Conservation (phyloP, 2,113 vertebrate genomes). For the Bufo gargarizans region DNA sequence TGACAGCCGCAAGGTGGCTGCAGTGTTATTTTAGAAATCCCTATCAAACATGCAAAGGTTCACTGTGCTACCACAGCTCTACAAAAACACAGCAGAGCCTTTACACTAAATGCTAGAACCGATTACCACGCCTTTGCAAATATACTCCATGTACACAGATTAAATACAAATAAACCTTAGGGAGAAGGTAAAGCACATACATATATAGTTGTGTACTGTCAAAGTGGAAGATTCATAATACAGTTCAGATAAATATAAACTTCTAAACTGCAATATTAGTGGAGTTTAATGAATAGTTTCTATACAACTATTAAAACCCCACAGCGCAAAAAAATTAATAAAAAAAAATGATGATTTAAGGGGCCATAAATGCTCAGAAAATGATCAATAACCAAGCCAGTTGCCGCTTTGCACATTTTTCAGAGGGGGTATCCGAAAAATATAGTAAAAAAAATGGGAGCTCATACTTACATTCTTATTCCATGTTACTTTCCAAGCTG, state of each 20-base stretch:
- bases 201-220: too few relatives aligned
- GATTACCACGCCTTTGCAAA: conserved; percentile 59
- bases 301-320: not conserved
- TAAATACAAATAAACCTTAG: not conserved
- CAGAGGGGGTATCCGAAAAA: conserved; percentile 97
- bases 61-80: conserved; percentile 80
- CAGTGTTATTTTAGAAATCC: conserved; percentile 83
- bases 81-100: conserved; percentile 71
- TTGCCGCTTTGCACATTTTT: conserved; percentile 99
- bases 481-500: conserved; percentile 99
- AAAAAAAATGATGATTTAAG: too few relatives aligned
- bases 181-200: not conserved
- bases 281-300: not conserved
- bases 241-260: not conserved
- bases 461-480: conserved; percentile 99
- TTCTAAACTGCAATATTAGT: not conserved
- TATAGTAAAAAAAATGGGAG: conserved; percentile 95
- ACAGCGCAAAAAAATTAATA: not conserved
- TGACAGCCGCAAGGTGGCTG: conserved; percentile 81
- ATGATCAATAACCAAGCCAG: conserved; percentile 74
- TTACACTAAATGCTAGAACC: conserved; percentile 71
- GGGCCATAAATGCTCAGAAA: too few relatives aligned
- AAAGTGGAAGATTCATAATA: not conserved
- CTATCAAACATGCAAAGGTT: conserved; percentile 92
- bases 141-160: not conserved